Conservation (phyloP, 2,888 invertebrate genomes). For the Dasysyrphus albostriatus region DNA sequence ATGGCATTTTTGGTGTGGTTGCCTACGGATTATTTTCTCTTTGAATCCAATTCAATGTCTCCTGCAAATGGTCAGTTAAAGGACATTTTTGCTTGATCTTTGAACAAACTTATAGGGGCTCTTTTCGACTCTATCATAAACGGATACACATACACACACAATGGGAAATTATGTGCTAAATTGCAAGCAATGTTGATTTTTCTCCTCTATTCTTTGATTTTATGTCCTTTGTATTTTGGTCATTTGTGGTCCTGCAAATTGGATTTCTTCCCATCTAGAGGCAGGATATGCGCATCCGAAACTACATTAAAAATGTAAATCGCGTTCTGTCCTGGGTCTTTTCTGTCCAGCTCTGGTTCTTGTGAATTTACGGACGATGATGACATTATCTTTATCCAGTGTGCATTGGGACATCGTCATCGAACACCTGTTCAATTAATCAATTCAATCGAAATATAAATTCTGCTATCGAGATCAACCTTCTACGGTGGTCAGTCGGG, state of each 20-base stretch:
- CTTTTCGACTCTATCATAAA: conserved; percentile 21
- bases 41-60: conserved; percentile 43
- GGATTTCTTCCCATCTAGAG: conserved; percentile 44
- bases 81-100: conserved; percentile 46
- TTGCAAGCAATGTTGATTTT: conserved; percentile 71
- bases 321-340: not conserved
- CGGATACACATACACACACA: conserved; percentile 20
- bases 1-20: conserved; percentile 51
- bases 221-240: conserved; percentile 43
- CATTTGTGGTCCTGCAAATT: conserved; percentile 62
- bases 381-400: conserved; percentile 35
- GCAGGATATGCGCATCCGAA: conserved; percentile 52
- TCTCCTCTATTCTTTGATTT: conserved; percentile 38
- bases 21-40: conserved; percentile 45
- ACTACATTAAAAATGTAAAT: conserved; percentile 34
- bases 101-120: conserved; percentile 28
- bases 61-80: conserved; percentile 60
- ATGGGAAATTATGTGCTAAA: conserved; percentile 59
- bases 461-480: conserved; percentile 52
- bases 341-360: conserved; percentile 32
- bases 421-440: conserved; percentile 75
- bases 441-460: conserved; percentile 64
- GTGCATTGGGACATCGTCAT: conserved; percentile 33
- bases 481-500: conserved; percentile 22
- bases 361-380: conserved; percentile 22